Base-by-base conservation (phyloP, 2,888 invertebrate genomes). In the Lasioglossum zephyrum region DNA sequence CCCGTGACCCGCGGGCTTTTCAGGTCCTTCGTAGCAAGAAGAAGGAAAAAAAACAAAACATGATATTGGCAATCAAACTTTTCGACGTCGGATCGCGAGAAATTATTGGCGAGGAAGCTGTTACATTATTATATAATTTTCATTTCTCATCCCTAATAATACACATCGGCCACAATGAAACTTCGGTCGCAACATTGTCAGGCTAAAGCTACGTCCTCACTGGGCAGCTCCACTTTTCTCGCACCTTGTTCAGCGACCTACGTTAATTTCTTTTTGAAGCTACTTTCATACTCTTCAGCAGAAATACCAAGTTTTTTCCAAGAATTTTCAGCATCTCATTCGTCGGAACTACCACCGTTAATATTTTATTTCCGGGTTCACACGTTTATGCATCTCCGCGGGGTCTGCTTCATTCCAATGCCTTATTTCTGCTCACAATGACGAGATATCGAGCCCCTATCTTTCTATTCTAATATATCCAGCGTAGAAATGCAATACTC, bases 1-100 rank as follows among this genome's bases (percentile, higher is more conserved):
- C 91, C 91, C 88, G 76, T 88, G 90, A 91, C 91, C 89, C 85
- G 84, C 75, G 82, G 86, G 79, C 85, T 85, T 83, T 86, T 84
- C 91, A 75, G 82, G 73, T 88, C 82, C 72, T 77, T 74, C 79
- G 70, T 22, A 44, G 41, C 36, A 18, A 26, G 31, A 18, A 26
- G 31, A 16, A 53, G 1, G 2, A 36, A 26, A 49, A 5, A 26
- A 36, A 44, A 66, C 70, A 79, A 79, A 81, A 76, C 63, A 70
- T 6, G 72, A 41, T 72, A 74, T 73, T 57, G 79, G 53, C 84
- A 72, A 87, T 81, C 76, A 47, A 83, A 53, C 75, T 73, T 77
- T 75, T 74, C 77, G 78, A 77, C 69, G 79, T 18, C 81, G 73
- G 57, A 81, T 79, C 82, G 85, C 78, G 79, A 82, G 78, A 78